Evolutionary conservation across 2,113 vertebrate species (phyloP), one percentile per base, ranked within the genome.

Genomic region (Rhinichthys klamathensis): DNA sequence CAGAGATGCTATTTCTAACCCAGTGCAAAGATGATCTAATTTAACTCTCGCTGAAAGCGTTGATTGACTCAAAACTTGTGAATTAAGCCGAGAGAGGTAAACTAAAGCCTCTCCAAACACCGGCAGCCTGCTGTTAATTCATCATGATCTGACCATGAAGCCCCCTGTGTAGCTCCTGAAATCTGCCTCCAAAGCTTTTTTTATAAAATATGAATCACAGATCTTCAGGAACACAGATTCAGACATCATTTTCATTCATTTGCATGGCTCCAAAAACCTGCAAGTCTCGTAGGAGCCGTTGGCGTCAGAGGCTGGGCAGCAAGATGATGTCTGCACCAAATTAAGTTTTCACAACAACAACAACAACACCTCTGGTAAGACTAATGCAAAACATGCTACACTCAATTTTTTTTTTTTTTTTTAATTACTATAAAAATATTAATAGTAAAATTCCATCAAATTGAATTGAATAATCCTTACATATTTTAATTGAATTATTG

Each of bases 201-300:
- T 16, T 74, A 49, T 74, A 49, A 74, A 49, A 18, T 54, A 51
- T 76, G 74, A 54, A 76, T 76, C 74, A 76, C 25, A 76, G 49
- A 30, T 30, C 25, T 21, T 25, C 25, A 32, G 74, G 74, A 76
- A 54, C 13, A 32, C 44, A 76, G 72, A 49, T 54, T 32, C 73
- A 11, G 16, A 54, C 16, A 32, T 76, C 15, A 51, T 75, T 72
- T 41, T 41, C 69, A 69, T 69, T 63, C n/a, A 63, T 27, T 70
- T 70, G 2, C 67, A 73, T 44, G 38, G 41, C 12, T 73, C 12
- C 67, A 12, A 35, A 46, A 73, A 46, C 12, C 70, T 73, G 70
- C 70, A 25, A 13, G 21, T 46, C 23, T 46, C 23, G 11, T 6
- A 73, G 41, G 70, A 46, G 23, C 67, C 11, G 23, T 46, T 44